Evolutionary conservation across 2,888 invertebrate species (phyloP), one percentile per base, ranked within the genome.

Genomic region (Volucella inanis): DNA sequence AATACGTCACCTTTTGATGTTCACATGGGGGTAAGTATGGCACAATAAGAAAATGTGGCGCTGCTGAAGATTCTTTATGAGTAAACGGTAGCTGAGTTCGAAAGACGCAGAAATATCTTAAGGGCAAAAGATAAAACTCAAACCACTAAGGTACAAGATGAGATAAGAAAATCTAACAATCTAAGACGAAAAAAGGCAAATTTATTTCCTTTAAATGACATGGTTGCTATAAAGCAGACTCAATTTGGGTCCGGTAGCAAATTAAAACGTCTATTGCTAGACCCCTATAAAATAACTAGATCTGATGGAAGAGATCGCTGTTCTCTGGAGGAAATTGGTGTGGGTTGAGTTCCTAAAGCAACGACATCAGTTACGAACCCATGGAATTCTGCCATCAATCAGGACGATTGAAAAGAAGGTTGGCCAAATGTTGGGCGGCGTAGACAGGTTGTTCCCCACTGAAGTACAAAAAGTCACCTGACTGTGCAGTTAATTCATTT

Each of bases 271-370:
- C 10, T 41, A 4, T 52, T 65, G 43, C 15, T 41, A 52, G 41
- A 52, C 22, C 65, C 43, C 0, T 54, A 67, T 14, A 52, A 67
- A 43, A 15, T 45, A 3, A 43, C 14, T 8, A 38, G n/a, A 50
- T 15, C 54, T 11, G 54, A 43, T 54, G 67, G 67, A 8, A 54
- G 54, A 43, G 67, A 67, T 31, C 52, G 54, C n/a, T 67, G 43
- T 54, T 45, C 54, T 14, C 49, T 22, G 22, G 22, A 22, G 22
- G 2, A 3, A 22, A 22, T 22, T 22, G 22, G 22, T 22, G 22
- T 2, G 1, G 22, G 22, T 22, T 1, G 3, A 22, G 22, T 1
- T 22, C 22, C 22, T 22, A 22, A 22, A 22, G 3, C 22, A 22
- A 22, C 22, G 22, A 22, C 22, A 3, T 22, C 22, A 22, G 22